These are phyloP conservation scores for Sylvilagus bachmani DNA, from an alignment of 2,113 vertebrate species.

Conservation along the genomic window DNA sequence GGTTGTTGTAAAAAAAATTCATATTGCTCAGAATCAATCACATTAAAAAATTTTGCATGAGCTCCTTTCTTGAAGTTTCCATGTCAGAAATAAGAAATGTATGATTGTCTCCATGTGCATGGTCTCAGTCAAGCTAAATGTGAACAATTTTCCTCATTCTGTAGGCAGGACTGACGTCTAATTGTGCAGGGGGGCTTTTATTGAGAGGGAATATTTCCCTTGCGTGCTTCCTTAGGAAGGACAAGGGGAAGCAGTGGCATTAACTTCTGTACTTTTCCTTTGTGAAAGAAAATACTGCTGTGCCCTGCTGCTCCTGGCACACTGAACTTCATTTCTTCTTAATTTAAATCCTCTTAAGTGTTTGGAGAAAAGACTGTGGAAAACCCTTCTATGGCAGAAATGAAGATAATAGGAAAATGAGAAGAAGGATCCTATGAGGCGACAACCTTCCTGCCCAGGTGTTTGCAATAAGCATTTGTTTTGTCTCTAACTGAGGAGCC, in stretches of 20 bases:
- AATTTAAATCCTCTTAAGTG: conserved; percentile 45
- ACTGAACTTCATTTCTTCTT: conserved; percentile 30
- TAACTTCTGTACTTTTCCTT: not conserved
- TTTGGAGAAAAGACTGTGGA: not conserved
- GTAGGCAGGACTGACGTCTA: not conserved
- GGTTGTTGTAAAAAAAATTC: not conserved
- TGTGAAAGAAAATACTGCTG: not conserved
- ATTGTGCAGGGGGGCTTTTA: not conserved
- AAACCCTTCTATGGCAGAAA: not conserved
- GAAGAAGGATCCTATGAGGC: not conserved
- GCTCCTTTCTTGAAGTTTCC: not conserved
- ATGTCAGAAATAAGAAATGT: not conserved
- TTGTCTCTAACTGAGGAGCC: not conserved
- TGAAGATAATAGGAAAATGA: not conserved
- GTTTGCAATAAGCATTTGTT: not conserved
- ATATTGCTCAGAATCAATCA: not conserved
- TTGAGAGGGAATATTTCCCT: not conserved
- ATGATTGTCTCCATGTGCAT: not conserved
- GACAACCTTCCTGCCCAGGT: not conserved
- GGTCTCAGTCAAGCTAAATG: not conserved
- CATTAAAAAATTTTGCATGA: not conserved
- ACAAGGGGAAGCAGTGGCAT: not conserved
- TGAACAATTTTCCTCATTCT: not conserved
- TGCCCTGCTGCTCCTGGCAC: not conserved
- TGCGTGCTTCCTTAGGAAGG: not conserved